phyloP scores from a whole-genome alignment of 1,140 invertebrate species.

The Sminthurinus signatus region DNA sequence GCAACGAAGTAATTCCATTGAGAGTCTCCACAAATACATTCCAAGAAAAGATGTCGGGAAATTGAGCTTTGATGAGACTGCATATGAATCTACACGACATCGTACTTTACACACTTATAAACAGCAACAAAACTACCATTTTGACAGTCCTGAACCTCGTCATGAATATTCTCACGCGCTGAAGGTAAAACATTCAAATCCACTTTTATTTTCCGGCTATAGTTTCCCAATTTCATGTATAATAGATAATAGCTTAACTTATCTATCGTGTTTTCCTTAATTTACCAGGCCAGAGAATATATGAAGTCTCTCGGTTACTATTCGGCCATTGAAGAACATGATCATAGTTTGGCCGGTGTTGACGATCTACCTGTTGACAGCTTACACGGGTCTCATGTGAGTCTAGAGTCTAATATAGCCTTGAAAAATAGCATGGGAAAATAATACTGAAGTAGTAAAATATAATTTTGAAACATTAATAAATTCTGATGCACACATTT shows the following conservation, averaged over 20 bases:
- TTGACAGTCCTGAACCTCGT: too few relatives aligned
- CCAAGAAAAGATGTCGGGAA: too few relatives aligned
- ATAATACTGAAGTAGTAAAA: too few relatives aligned
- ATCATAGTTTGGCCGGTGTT: constrained; percentile 8
- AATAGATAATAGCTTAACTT: background rate
- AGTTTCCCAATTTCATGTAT: background rate
- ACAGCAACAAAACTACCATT: too few relatives aligned
- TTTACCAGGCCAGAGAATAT: constrained; percentile 1
- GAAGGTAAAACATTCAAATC: background rate
- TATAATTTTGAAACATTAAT: too few relatives aligned
- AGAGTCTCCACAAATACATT: background rate
- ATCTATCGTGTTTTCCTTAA: background rate
- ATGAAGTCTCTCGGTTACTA: constrained; percentile 10
- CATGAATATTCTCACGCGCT: background rate
- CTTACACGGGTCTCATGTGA: background rate
- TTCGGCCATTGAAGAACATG: constrained; percentile 13
- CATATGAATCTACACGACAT: too few relatives aligned
- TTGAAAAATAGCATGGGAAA: too few relatives aligned
- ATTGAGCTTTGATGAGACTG: too few relatives aligned
- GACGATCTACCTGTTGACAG: background rate
- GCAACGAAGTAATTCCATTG: background rate
- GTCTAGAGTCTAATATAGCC: too few relatives aligned
- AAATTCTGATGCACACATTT: too few relatives aligned
- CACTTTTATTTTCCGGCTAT: background rate
- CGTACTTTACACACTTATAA: too few relatives aligned